Evolutionary conservation across 2,797 vertebrate species (phyloP), one percentile per base, ranked within the genome.

Genomic region (Nyctalus aviator): DNA sequence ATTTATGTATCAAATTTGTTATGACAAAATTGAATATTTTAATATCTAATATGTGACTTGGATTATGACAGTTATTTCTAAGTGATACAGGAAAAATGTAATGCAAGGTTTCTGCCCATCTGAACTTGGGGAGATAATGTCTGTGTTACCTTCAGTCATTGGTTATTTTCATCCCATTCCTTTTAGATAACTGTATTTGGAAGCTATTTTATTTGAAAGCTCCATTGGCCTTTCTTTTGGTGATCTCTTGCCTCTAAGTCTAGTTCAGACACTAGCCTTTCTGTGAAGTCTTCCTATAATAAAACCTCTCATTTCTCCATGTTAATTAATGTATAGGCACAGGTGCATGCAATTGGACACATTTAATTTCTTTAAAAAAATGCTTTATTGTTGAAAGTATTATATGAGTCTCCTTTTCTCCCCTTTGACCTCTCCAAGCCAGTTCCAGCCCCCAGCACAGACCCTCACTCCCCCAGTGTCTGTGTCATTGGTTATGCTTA

Each of bases 21-120:
- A 69, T 75, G 84, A 83, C 23, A 88, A 88, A 27, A 72, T 62
- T 84, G 76, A 35, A 14, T 64, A 64, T n/a, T 48, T 79, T 7
- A 55, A 8, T 83, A n/a, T 76, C 30, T 76, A 55, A 12, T 71
- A 41, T 12, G 4, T 89, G 32, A 20, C 23, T 78, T 91, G 3
- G 18, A 25, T 87, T 88, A 84, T 72, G 18, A 48, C 86, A 59
- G 32, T 12, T 85, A 62, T 95, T 92, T 93, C 68, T 68, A 59
- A 86, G 14, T 46, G 15, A 82, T 78, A 1, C 8, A 53, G 78
- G 82, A 50, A 87, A 89, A 86, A 53, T 21, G 37, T 13, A 86
- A 18, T 3, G n/a, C 25, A 44, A 68, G 6, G 14, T 89, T 90
- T 90, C 59, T 79, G 32, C 62, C 64, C 20, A 57, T 90, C 57